Conservation (phyloP, 2,888 invertebrate species). For the Scaptomyza tumidula region DNA sequence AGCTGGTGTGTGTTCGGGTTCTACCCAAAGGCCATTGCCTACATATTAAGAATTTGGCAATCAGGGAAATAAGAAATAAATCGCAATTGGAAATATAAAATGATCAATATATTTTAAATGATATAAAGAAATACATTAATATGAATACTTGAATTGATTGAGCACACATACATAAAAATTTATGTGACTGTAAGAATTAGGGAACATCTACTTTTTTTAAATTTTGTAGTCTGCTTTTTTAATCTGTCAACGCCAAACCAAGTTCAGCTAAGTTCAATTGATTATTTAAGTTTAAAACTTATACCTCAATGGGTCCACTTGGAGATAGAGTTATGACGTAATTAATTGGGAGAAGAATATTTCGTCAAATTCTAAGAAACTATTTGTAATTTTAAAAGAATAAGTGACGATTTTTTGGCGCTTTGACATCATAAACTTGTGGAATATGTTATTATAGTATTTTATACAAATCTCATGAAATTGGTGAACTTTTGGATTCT, state of each 20-base stretch:
- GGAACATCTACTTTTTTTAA: not conserved
- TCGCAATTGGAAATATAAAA: not conserved
- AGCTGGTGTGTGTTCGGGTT: too few relatives aligned
- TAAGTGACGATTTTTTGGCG: conserved; percentile 19
- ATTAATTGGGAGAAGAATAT: conserved; percentile 32
- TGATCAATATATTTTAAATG: not conserved
- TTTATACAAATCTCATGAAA: too few relatives aligned
- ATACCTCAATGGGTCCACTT: conserved; percentile 49
- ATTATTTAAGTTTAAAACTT: conserved; percentile 23
- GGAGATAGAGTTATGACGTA: conserved; percentile 33
- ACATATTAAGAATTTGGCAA: not conserved
- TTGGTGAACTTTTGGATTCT: too few relatives aligned
- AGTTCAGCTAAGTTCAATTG: conserved; percentile 16
- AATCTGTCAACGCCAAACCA: conserved; percentile 1
- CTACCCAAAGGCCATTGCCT: too few relatives aligned
- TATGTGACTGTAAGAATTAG: too few relatives aligned
- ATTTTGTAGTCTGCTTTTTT: not conserved
- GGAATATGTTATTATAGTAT: not conserved
- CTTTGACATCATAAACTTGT: conserved; percentile 3
- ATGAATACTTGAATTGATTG: not conserved
- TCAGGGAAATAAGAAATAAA: not conserved
- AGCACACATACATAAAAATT: not conserved
- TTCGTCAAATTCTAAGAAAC: conserved; percentile 8
- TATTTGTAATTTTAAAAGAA: conserved; percentile 20
- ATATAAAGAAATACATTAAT: not conserved